These are phyloP conservation scores for Toxostoma redivivum DNA, from an alignment of 2,113 vertebrate species.

Conservation along the genomic window DNA sequence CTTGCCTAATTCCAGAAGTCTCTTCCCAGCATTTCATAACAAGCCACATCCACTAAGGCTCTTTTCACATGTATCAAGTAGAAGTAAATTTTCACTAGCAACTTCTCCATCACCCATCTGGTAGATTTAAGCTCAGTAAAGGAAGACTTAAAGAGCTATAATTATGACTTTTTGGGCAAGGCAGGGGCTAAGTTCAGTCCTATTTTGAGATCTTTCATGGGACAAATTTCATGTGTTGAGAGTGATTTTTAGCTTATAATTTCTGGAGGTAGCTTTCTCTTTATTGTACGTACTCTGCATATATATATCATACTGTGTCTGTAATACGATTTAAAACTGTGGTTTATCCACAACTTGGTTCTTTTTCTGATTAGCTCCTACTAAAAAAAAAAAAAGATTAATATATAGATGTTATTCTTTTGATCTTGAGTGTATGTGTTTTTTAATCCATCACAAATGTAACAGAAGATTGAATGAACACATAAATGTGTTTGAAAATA, in stretches of 20 bases:
- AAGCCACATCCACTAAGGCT: rapidly evolving
- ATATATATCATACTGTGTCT: neutral
- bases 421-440: neutral
- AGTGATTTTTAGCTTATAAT: neutral
- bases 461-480: neutral
- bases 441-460: neutral
- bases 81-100: neutral
- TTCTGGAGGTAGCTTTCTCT: neutral
- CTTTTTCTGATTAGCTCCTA: neutral
- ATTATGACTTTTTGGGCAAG: neutral
- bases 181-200: neutral
- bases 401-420: neutral
- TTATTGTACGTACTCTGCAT: neutral
- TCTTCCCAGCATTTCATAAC: neutral
- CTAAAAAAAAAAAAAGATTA: neutral
- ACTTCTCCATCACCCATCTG: neutral
- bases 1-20: neutral
- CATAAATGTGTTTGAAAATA: neutral
- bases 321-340: neutral
- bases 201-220: neutral
- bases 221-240: neutral
- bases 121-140: neutral
- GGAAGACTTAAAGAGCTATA: neutral
- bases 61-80: neutral
- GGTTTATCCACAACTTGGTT: neutral